Conservation (phyloP, 2,797 vertebrate species). For the Gadopsis bispinosus region DNA sequence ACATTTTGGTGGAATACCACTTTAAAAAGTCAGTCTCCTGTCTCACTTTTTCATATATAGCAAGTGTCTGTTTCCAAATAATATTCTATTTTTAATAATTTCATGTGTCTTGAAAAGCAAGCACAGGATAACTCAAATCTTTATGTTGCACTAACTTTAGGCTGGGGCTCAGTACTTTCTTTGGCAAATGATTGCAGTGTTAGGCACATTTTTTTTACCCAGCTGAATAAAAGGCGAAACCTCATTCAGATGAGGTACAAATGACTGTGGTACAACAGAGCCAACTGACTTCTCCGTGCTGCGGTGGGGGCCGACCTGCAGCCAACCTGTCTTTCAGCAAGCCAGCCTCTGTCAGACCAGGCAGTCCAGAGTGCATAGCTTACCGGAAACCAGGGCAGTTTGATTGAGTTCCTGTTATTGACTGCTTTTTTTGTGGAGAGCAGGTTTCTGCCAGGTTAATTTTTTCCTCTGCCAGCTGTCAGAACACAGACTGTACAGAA, state of each 20-base stretch:
- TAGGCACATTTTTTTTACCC: constrained; percentile 56
- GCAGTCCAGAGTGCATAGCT: constrained; percentile 81
- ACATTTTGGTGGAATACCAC: constrained; percentile 16
- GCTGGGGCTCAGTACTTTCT: constrained; percentile 68
- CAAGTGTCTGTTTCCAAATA: constrained; percentile 34
- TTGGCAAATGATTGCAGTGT: constrained; percentile 69
- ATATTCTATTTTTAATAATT: constrained; percentile 57
- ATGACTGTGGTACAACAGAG: constrained; percentile 74
- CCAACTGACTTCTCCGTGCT: constrained; percentile 72
- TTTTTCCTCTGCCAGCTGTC: constrained; percentile 80
- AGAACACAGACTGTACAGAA: constrained; percentile 76
- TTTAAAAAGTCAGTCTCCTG: constrained; percentile 9
- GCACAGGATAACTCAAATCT: constrained; percentile 58
- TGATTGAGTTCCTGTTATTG: constrained; percentile 96
- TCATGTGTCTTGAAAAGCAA: constrained; percentile 54
- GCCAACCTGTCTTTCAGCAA: constrained; percentile 77
- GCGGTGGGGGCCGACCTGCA: constrained; percentile 74
- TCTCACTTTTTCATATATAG: constrained; percentile 14
- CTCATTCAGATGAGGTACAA: constrained; percentile 80
- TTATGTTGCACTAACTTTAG: constrained; percentile 64
- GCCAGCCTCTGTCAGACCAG: constrained; percentile 79
- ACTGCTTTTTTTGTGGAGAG: constrained; percentile 85
- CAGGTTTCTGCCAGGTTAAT: constrained; percentile 82
- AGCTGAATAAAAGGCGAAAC: constrained; percentile 77
- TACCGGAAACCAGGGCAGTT: constrained; percentile 91